Evolutionary conservation across 2,797 vertebrate genomes (phyloP), one percentile per base, ranked within the genome.

Genomic region (Pterois miles): DNA sequence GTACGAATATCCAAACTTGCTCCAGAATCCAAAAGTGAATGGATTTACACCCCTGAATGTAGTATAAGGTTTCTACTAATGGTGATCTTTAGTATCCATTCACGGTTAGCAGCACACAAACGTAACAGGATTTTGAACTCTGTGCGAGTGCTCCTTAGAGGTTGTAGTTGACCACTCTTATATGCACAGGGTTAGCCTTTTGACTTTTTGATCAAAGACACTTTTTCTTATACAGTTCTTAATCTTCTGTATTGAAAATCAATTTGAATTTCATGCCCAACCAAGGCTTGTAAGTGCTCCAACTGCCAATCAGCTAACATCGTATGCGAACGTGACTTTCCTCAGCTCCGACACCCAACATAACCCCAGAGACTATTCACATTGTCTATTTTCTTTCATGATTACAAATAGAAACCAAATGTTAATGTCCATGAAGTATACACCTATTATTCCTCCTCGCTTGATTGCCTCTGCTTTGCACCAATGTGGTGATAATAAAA

Each of bases 391-490:
- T 53, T 46, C 1, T 60, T 62, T 64, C 63, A 72, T 66, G 36
- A 81, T 82, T 65, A 64, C 60, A 73, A 88, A 88, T 71, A 29
- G 66, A 83, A 82, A 79, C 74, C 83, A 88, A 84, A 79, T 82
- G 81, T 82, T 56, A 62, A 67, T 23, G 4, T 70, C 59, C 12
- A 50, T 38, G 64, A 81, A 63, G 57, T 54, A 25, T 56, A 20
- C 53, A 73, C 38, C 23, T 29, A 18, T 64, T 69, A 48, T 65
- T 76, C 56, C 60, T 65, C 67, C 50, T 65, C 0, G 6, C 46
- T 73, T 74, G 46, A 82, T 70, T 78, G 46, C 29, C 31, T 52
- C 52, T 33, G 34, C 38, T 76, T 71, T 63, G 59, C 57, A 78
- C 64, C n/a, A 65, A 34, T n/a, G 46, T 40, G 76, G 34, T 33